A percentile compares a stretch with the other conserved stretches of the same genome.
Evolutionary conservation across 1,140 invertebrate species (phyloP).

Genomic region (Megalonaias nervosa): DNA sequence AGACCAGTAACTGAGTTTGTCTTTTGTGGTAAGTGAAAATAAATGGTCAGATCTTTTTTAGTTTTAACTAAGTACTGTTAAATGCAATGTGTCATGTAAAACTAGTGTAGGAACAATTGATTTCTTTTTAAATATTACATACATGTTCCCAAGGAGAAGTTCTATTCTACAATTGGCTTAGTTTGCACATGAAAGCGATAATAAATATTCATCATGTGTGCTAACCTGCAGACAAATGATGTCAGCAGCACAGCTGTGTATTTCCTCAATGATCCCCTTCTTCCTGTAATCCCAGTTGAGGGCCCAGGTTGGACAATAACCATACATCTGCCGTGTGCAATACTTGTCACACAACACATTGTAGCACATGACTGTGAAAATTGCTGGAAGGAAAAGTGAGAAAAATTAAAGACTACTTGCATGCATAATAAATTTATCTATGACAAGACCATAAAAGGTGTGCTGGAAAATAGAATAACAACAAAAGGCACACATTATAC

Average conservation of each 20-base stretch:
- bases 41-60: no score
- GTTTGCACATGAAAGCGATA: no score
- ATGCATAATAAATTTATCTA: no score
- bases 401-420: neutral
- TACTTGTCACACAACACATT: slow-evolving; percentile 99
- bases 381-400: slow-evolving; percentile 76
- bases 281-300: slow-evolving; percentile 98
- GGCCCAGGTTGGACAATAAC: slow-evolving; percentile 97
- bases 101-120: no score
- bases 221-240: slow-evolving; percentile 92
- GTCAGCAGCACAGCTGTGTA: slow-evolving; percentile 95
- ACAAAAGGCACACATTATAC: neutral
- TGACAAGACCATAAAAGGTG: neutral
- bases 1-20: no score
- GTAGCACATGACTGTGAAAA: slow-evolving; percentile 99
- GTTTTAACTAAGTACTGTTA: no score
- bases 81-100: no score
- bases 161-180: no score
- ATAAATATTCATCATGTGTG: neutral
- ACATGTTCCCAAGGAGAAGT: no score
- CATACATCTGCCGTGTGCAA: slow-evolving; percentile 93
- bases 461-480: neutral
- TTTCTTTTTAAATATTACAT: no score
- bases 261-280: slow-evolving; percentile 98
- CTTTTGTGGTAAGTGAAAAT: no score